phyloP scores from a whole-genome alignment of 2,888 invertebrate genomes.

The Atrina japonica region DNA sequence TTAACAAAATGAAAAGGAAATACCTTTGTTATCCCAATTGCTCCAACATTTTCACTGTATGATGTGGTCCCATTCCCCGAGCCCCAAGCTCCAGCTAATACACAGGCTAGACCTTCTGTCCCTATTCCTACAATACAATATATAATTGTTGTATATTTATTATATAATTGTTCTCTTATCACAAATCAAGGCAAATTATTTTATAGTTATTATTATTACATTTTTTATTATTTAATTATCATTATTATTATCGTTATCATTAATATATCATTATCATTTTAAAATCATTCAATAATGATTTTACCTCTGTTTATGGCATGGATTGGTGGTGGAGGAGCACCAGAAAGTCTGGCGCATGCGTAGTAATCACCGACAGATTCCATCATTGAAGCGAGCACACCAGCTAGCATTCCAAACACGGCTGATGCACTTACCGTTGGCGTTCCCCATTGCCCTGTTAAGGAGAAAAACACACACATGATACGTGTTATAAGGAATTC shows the following conservation, averaged over 20 bases:
- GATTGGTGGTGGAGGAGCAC: constrained; percentile 90
- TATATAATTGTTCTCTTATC: background rate
- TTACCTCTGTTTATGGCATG: constrained; percentile 93
- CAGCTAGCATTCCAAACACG: constrained; percentile 77
- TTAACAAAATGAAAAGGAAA: no score
- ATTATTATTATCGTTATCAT: no score
- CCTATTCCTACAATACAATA: constrained; percentile 77
- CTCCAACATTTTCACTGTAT: constrained; percentile 94
- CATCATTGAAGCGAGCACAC: constrained; percentile 75
- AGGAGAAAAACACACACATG: no score
- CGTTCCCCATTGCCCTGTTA: constrained; percentile 79
- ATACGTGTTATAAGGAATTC: no score
- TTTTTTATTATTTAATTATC: no score
- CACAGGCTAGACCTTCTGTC: constrained; percentile 91
- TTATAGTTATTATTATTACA: no score
- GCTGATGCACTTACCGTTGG: constrained; percentile 74
- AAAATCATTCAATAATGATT: no score
- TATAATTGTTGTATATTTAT: background rate
- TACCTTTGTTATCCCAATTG: constrained; percentile 89
- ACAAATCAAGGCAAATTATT: no score
- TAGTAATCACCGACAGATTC: constrained; percentile 91
- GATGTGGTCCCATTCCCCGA: constrained; percentile 93
- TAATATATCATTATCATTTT: no score
- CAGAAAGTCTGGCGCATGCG: constrained; percentile 87
- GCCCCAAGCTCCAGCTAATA: constrained; percentile 92